Evolutionary conservation across 2,113 vertebrate genomes (phyloP).

Genomic region (Pleuronectes platessa): DNA sequence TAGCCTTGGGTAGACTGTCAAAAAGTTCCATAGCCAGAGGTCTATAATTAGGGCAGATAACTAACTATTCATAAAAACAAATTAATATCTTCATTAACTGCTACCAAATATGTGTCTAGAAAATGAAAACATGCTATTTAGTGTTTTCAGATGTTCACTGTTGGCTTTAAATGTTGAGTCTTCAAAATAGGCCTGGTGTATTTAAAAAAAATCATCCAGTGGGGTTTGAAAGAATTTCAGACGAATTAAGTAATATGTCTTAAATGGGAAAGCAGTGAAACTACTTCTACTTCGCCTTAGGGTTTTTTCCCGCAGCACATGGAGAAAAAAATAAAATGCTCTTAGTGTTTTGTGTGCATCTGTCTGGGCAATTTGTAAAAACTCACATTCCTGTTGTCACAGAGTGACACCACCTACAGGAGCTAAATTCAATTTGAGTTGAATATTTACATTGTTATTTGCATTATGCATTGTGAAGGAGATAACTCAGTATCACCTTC

Average conservation of each 20-base stretch:
- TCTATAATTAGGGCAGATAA: conserved; percentile 34
- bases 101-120: neutral
- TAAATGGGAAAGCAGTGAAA: neutral
- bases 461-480: no score
- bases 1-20: conserved; percentile 18
- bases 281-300: no score
- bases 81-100: conserved; percentile 12
- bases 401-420: no score
- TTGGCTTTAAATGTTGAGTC: neutral
- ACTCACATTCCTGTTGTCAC: no score
- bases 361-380: no score
- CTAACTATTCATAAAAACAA: conserved; percentile 32
- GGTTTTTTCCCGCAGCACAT: no score
- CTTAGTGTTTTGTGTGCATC: no score
- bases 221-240: neutral
- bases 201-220: neutral
- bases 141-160: neutral
- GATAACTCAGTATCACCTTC: no score
- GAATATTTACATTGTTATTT: no score
- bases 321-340: no score
- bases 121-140: conserved; percentile 1
- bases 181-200: neutral
- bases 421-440: no score
- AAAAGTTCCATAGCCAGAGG: conserved; percentile 36
- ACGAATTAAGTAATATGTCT: neutral